phyloP scores from a whole-genome alignment of 37 sponge, comb jelly and placozoan species.

The Aphrocallistes beatrix region DNA sequence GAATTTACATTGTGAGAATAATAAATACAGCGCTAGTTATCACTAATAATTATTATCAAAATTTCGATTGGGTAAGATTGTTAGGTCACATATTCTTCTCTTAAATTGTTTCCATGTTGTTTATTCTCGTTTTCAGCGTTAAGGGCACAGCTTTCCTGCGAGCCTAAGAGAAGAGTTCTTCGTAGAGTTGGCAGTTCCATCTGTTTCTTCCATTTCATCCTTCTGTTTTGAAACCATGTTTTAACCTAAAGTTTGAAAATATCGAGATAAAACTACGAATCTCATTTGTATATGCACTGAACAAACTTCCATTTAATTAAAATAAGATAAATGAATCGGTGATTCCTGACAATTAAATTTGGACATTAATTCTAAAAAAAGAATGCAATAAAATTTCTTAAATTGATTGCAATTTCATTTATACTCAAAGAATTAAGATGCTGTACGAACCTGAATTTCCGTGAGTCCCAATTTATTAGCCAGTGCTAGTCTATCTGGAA shows the following conservation, averaged over 20 bases:
- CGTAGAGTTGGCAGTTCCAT: conserved; percentile 22
- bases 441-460: conserved; percentile 73
- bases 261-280: no score
- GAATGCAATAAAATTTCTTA: no score
- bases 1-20: no score
- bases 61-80: no score
- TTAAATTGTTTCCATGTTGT: neutral
- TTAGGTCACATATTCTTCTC: conserved; percentile 7
- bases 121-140: neutral
- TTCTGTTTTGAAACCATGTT: conserved; percentile 90
- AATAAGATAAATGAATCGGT: no score
- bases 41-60: no score
- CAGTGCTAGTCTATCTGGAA: conserved; percentile 81
- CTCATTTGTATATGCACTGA: no score
- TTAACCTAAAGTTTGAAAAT: conserved; percentile 29
- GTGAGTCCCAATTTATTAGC: conserved; percentile 69
- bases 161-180: neutral
- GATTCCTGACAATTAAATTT: no score
- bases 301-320: no score
- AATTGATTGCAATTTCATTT: neutral
- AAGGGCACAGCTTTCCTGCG: neutral
- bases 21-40: no score
- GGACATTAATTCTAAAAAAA: no score
- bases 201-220: conserved; percentile 89
- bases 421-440: neutral